A percentile compares a stretch with the other conserved stretches of the same genome.
These are phyloP conservation scores for Lacerta agilis DNA, from an alignment of 2,797 vertebrate species.

Conservation along the genomic window DNA sequence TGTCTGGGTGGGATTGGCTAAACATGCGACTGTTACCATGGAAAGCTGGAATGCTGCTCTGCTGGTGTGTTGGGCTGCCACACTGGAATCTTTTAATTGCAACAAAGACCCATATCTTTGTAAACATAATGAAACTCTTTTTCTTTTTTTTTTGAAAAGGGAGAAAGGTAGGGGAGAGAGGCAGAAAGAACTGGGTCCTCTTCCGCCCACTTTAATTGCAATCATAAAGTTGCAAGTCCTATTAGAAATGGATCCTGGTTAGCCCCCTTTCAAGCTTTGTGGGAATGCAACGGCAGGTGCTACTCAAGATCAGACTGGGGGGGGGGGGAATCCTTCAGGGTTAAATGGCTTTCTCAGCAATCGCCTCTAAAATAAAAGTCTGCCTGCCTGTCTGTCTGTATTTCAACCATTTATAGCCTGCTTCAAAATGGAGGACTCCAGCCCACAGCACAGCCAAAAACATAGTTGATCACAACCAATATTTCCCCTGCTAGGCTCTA, in stretches of 20 bases:
- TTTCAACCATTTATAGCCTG: neutral
- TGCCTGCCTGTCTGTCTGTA: neutral
- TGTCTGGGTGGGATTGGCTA: conserved; percentile 69
- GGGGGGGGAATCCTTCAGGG: neutral
- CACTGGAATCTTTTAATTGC: conserved; percentile 74
- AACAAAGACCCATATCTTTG: conserved; percentile 65
- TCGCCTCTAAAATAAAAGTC: neutral
- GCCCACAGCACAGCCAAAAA: neutral
- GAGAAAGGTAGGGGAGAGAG: neutral
- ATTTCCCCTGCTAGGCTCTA: neutral
- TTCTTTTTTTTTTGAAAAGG: conserved; percentile 33
- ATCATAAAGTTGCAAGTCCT: neutral
- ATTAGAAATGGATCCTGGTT: neutral
- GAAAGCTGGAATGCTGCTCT: conserved; percentile 80
- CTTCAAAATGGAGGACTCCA: neutral
- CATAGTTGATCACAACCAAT: neutral
- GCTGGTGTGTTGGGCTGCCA: conserved; percentile 76
- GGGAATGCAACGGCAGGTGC: neutral
- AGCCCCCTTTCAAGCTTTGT: neutral
- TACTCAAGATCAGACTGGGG: neutral
- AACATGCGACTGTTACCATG: conserved; percentile 77
- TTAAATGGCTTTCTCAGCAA: neutral
- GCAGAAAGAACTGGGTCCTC: neutral
- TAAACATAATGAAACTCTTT: conserved; percentile 65
- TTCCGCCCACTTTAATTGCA: neutral